A percentile compares a stretch with the other conserved stretches of the same genome.
These are phyloP conservation scores for Percopsis omiscomaycus DNA, from an alignment of 2,797 vertebrate genomes.

Conservation along the genomic window DNA sequence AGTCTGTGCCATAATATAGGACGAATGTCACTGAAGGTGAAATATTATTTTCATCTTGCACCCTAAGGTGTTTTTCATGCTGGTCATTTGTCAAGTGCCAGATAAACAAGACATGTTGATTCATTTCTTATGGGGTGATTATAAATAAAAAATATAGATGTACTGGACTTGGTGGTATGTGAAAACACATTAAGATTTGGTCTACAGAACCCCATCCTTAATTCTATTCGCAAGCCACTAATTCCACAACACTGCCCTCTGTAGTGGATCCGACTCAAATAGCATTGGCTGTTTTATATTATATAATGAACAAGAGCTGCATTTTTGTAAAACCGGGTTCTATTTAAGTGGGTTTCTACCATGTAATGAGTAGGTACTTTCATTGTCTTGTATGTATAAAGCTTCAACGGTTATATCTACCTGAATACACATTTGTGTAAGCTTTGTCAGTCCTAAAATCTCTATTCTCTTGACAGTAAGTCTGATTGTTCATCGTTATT, in stretches of 20 bases:
- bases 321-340: constrained; percentile 34
- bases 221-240: background rate
- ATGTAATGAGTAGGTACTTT: constrained; percentile 47
- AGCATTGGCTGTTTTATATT: constrained; percentile 20
- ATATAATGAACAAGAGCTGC: constrained; percentile 40
- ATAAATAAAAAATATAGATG: too few species aligned
- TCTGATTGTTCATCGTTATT: constrained; percentile 38
- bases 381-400: constrained; percentile 42
- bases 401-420: constrained; percentile 50
- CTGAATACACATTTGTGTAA: constrained; percentile 28
- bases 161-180: too few species aligned
- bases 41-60: constrained; percentile 21
- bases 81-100: background rate
- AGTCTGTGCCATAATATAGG: constrained; percentile 42
- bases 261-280: constrained; percentile 10
- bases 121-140: too few species aligned
- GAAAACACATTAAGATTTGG: too few species aligned
- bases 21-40: constrained; percentile 67
- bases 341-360: constrained; percentile 19
- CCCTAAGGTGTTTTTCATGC: background rate
- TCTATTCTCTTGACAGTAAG: constrained; percentile 64
- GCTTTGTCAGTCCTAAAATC: constrained; percentile 63
- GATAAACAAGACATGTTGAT: background rate
- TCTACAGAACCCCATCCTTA: too few species aligned
- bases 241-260: constrained; percentile 22